Base-by-base conservation (phyloP, 2,888 invertebrate species). In the Cremastinae sp. region DNA sequence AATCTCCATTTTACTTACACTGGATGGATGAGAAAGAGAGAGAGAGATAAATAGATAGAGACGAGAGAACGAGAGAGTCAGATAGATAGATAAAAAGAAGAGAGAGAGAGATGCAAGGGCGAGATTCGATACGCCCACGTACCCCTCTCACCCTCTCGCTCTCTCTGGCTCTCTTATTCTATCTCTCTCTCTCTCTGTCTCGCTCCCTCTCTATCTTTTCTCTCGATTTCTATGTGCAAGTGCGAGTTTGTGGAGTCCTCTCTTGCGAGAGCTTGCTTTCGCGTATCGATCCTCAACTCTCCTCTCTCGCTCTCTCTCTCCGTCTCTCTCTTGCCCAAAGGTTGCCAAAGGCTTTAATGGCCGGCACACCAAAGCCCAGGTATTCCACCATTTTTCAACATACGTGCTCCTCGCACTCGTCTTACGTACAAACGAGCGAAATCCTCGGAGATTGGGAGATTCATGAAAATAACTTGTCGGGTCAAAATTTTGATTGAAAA, bases 241-340 rank as follows among this genome's bases (percentile, higher is more conserved):
- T 66, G 72, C 73, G 74, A 78, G 76, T 74, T 78, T 80, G 79
- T 74, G 64, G 66, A 70, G 68, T 72, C 59, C 51, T 69, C 69
- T 56, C 75, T 76, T 68, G 64, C 73, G 76, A 59, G 70, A 62
- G 76, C 76, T 76, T 59, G 76, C 51, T 58, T 76, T 69, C 70
- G 61, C 73, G 77, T 76, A 77, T 74, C 80, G 76, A 75, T 74
- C 78, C 77, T 72, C 70, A 76, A 74, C 73, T 74, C 70, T 47
- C 71, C 64, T 61, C 49, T 61, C 71, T 68, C 74, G 71, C 78
- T 75, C 68, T 72, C 62, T 74, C 64, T 71, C 75, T 51, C 59
- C 45, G 64, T 49, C 65, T 43, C 61, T 51, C 41, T 64, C 22
- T 64, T 43, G 41, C 16, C 28, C 4, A 43, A 65, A 45, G 45